Conservation (phyloP, 2,797 vertebrate genomes). For the Salarias fasciatus region DNA sequence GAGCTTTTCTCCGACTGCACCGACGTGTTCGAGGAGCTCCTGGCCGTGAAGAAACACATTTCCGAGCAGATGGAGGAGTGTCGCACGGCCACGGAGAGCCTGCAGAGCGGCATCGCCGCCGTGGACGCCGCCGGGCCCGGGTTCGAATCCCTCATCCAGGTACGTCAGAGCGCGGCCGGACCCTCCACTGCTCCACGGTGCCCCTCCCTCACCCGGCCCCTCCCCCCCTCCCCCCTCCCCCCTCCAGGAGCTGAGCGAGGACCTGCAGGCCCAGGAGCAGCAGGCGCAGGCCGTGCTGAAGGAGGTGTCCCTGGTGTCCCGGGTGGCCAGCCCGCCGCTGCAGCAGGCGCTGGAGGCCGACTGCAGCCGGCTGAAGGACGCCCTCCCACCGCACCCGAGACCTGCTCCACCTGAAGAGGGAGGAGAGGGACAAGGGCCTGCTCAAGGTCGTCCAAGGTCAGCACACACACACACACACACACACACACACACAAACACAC, state of each 20-base stretch:
- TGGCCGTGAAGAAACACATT: conserved; percentile 78
- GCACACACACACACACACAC: conserved; percentile 42
- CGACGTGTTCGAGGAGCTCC: conserved; percentile 81
- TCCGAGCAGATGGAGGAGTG: conserved; percentile 73
- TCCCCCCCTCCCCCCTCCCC: neutral
- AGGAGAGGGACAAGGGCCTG: conserved; percentile 86
- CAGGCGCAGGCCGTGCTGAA: conserved; percentile 84
- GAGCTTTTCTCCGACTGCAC: conserved; percentile 81
- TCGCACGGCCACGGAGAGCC: conserved; percentile 65
- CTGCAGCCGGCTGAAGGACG: conserved; percentile 68
- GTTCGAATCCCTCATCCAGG: conserved; percentile 69
- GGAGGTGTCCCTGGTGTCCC: conserved; percentile 84
- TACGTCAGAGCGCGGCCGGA: conserved; percentile 31
- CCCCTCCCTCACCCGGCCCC: no score
- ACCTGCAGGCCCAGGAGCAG: conserved; percentile 88
- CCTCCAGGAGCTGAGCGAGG: conserved; percentile 84
- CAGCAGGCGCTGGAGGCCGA: conserved; percentile 86
- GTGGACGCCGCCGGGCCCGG: conserved; percentile 52
- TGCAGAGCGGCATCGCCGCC: conserved; percentile 62
- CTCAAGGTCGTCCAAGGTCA: conserved; percentile 85
- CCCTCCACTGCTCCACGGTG: neutral
- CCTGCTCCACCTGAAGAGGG: conserved; percentile 88
- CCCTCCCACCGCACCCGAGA: conserved; percentile 82
- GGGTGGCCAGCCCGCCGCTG: conserved; percentile 80
- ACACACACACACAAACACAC: no score